A percentile compares a stretch with the other conserved stretches of the same genome.
Evolutionary conservation across 2,797 vertebrate genomes (phyloP).

Genomic region (Lacerta bilineata): DNA sequence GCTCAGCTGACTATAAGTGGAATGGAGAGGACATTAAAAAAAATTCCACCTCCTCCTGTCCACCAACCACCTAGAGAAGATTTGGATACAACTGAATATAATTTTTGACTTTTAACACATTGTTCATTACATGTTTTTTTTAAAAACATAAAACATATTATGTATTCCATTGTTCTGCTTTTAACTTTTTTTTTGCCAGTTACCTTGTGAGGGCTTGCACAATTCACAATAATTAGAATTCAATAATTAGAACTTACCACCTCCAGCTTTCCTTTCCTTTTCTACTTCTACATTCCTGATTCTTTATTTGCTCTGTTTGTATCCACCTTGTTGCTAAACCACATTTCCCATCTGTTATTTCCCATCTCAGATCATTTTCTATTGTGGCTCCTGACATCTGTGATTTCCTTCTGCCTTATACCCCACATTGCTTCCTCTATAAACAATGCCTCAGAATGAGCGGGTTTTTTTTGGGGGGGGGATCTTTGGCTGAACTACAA

Average conservation of each 20-base stretch:
- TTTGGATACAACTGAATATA: no score
- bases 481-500: no score
- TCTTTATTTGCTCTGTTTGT: not conserved
- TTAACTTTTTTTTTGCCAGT: constrained; percentile 45
- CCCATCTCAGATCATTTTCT: not conserved
- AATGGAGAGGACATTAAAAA: no score
- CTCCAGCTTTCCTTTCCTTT: constrained; percentile 44
- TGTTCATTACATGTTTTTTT: constrained; percentile 8
- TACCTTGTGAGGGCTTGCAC: not conserved
- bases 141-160: not conserved
- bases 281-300: not conserved
- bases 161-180: constrained; percentile 37
- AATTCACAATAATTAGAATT: not conserved
- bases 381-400: not conserved
- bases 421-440: not conserved
- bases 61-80: no score
- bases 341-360: not conserved
- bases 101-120: not conserved
- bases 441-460: not conserved
- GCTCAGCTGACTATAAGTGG: no score
- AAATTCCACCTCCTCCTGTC: no score
- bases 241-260: not conserved
- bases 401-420: not conserved
- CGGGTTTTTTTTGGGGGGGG: no score
- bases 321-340: not conserved